A percentile compares a stretch with the other conserved stretches of the same genome.
Conservation (phyloP, 1,140 invertebrate genomes). For the Drosophila nigromelanica region DNA sequence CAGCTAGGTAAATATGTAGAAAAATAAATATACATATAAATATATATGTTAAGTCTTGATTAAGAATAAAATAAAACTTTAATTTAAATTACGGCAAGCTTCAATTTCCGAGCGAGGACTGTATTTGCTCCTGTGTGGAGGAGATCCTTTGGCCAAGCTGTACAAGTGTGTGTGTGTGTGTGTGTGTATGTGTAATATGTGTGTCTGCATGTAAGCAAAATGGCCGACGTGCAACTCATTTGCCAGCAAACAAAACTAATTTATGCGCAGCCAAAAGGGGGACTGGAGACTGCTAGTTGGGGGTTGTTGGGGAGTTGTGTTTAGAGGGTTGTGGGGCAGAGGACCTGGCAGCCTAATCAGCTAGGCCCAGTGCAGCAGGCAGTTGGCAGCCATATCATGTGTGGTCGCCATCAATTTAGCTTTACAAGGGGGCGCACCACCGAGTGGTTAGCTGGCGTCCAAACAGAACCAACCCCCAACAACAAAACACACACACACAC, state of each 20-base stretch:
- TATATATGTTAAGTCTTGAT: no score
- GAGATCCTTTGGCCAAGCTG: conserved; percentile 29
- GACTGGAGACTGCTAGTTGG: background rate
- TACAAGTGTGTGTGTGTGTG: background rate
- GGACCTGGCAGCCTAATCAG: conserved; percentile 30
- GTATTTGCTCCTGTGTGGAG: background rate
- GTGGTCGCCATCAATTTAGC: conserved; percentile 42
- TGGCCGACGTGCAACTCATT: conserved; percentile 52
- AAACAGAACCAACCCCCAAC: conserved; percentile 17
- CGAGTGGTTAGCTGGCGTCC: conserved; percentile 5
- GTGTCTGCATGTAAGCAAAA: conserved; percentile 32
- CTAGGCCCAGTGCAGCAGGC: conserved; percentile 8
- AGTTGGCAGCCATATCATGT: conserved; percentile 22
- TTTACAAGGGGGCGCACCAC: background rate
- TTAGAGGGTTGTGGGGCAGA: background rate
- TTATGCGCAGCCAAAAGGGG: conserved; percentile 53
- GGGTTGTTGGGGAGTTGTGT: background rate
- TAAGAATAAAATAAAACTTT: no score
- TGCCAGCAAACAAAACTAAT: conserved; percentile 69
- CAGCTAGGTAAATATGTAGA: no score
- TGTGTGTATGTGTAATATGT: background rate
- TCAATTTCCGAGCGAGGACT: background rate
- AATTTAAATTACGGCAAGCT: background rate
- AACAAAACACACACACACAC: background rate
- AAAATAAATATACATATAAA: no score